Conservation (phyloP, 2,888 invertebrate species). For the Apomyelois bistriatella region DNA sequence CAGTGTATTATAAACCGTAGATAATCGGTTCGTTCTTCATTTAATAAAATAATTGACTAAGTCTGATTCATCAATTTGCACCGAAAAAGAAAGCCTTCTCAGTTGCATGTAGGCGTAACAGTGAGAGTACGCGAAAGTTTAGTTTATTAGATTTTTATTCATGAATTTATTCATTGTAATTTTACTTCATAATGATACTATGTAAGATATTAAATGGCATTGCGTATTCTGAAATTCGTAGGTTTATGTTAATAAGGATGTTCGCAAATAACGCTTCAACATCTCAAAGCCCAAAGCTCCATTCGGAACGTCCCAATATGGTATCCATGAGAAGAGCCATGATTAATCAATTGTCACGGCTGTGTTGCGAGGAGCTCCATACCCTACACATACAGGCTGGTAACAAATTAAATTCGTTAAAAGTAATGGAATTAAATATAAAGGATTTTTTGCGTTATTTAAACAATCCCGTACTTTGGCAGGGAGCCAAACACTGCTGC, state of each 20-base stretch:
- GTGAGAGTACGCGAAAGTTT: conserved; percentile 13
- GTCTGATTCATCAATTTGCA: conserved; percentile 8
- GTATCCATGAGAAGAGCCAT: conserved; percentile 30
- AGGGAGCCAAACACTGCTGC: no score
- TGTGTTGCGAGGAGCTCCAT: neutral
- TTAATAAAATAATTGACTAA: conserved; percentile 7
- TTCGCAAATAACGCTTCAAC: neutral
- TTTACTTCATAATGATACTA: conserved; percentile 5
- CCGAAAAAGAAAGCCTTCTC: conserved; percentile 14
- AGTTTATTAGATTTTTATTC: conserved; percentile 8
- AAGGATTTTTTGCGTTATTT: neutral
- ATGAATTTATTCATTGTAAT: conserved; percentile 7
- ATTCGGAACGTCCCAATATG: conserved; percentile 31
- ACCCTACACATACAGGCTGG: neutral
- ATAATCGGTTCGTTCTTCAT: conserved; percentile 13
- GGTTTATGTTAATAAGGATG: conserved; percentile 42
- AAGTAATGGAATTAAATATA: neutral
- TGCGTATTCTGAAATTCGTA: conserved; percentile 23
- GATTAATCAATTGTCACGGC: conserved; percentile 29
- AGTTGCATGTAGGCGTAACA: conserved; percentile 10
- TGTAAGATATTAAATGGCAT: neutral
- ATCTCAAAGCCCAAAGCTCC: no score
- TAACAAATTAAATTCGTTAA: neutral
- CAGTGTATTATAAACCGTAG: conserved; percentile 10
- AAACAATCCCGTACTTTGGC: no score